Base-by-base conservation (phyloP, 2,888 invertebrate species). In the Dorcus hopei region DNA sequence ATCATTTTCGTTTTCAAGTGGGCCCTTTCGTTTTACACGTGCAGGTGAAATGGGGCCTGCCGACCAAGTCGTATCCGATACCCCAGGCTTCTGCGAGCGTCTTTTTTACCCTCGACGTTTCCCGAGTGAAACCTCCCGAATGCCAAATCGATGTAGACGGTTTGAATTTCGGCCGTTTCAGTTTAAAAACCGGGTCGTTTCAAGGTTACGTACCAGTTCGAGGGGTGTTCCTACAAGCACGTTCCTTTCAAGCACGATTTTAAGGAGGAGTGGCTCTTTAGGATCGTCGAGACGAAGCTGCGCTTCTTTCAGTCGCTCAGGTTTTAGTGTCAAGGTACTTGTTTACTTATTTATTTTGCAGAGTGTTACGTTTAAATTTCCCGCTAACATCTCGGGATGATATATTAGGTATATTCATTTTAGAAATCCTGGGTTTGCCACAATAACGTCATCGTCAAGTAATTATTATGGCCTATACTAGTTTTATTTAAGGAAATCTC, bases 71-170 rank as follows among this genome's bases (percentile, higher is more conserved):
- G 14, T 80, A 79, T 67, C 81, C 81, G 1, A 76, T 79, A 56
- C 76, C 81, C 4, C 78, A 78, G 67, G 79, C 78, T 0, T 79
- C 77, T 11, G 80, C 78, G n/a, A 77, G 75, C 55, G 73, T 81
- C 42, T 78, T 71, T 59, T 79, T 81, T 61, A 75, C 70, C 2
- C 67, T 81, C 3, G 76, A 74, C 62, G 73, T 77, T 4, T 74
- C 72, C 3, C 65, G 72, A 61, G 64, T 71, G 2, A 70, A 71
- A 59, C 74, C 74, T 2, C 14, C 38, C 3, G 40, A 54, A 43
- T 76, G 74, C 54, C 53, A 62, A 33, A 70, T 75, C 3, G 65
- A 68, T 47, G 73, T 73, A 66, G 63, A 60, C 50, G 42, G n/a
- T 49, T 33, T 54, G 38, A 33, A n/a, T 26, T 51, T 49, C 9